Base-by-base conservation (phyloP, 2,888 invertebrate genomes). In the Alcis repandata region DNA sequence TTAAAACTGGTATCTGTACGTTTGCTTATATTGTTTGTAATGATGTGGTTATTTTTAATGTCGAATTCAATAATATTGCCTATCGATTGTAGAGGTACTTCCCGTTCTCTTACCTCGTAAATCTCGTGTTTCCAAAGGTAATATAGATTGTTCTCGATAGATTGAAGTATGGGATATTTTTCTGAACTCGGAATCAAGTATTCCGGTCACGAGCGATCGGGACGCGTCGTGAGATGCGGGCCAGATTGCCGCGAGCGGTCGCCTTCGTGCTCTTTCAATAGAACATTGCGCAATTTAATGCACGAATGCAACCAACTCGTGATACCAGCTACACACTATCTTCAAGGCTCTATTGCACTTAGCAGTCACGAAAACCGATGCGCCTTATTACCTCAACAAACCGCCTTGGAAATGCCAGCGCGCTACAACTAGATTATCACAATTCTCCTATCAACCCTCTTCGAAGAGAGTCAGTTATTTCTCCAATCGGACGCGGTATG, bases 221-320 rank as follows among this genome's bases (percentile, higher is more conserved):
- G 77, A 82, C 76, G 73, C 73, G 83, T 85, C 88, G 88, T 88
- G 89, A 89, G 87, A 89, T 89, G 80, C 76, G 75, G 79, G 81
- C 77, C 74, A 86, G 89, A 90, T 89, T 85, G 79, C 79, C 48
- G 52, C 75, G 72, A 70, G 77, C 77, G 77, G 77, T 80, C 81
- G 74, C 80, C 77, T 77, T 77, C 78, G 79, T 82, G 85, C 83
- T 84, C 85, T 85, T 87, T 87, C 86, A 85, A 86, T 87, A 86
- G 82, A 84, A 83, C 81, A 85, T 91, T 91, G 89, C 87, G 87
- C 91, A 90, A 91, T 89, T 89, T 85, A 83, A 82, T 85, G 88
- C 88, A 89, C 86, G 87, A 86, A 78, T 75, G 71, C 65, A 72
- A 73, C 76, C 73, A 74, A 75, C 78, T 89, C 87, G 86, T 88